Evolutionary conservation across 1,140 invertebrate genomes (phyloP), one percentile per base, ranked within the genome.

Genomic region (Steinernema khuongi): DNA sequence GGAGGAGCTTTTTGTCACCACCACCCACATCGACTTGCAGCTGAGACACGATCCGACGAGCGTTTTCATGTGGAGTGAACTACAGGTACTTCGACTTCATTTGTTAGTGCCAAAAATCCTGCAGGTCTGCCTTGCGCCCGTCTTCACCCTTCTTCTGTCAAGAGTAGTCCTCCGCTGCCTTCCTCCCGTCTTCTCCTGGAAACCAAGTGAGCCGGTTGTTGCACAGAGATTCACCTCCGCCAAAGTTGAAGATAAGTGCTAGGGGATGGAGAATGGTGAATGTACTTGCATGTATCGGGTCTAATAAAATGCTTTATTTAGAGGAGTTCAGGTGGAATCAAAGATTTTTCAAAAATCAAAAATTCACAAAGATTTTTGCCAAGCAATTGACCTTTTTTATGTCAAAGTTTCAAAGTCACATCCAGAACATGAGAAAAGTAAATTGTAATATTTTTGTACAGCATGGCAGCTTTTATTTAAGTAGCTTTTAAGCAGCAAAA

Each of bases 281-380:
- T n/a, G n/a, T n/a, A n/a, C n/a, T n/a, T n/a, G n/a, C n/a, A n/a
- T n/a, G n/a, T n/a, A 22, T 60, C 50, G 50, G 50, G 50, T 60
- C 14, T 60, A 60, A 60, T 60, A 60, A 60, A 60, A n/a, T 14
- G 50, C 50, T 60, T 60, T 60, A 60, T 60, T 41, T 41, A 41
- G 36, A 41, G n/a, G 36, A 41, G n/a, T 41, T 41, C 36, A n/a
- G 7, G 7, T 41, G 36, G 36, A 41, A 41, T 41, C 7, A 7
- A 41, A 41, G n/a, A 41, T 41, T 41, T 41, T 41, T 41, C n/a
- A 11, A n/a, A 11, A 11, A 41, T 41, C 36, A 41, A 41, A 41
- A 41, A 41, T n/a, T n/a, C 7, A 41, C 36, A 41, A 41, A 41
- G 36, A 41, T 41, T 11, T 41, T 41, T 41, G n/a, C n/a, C n/a